Percentiles rank a stretch among this genome's conserved stretches.
These are phyloP conservation scores for Chydorus sphaericus DNA, from an alignment of 2,888 invertebrate species.

Conservation along the genomic window DNA sequence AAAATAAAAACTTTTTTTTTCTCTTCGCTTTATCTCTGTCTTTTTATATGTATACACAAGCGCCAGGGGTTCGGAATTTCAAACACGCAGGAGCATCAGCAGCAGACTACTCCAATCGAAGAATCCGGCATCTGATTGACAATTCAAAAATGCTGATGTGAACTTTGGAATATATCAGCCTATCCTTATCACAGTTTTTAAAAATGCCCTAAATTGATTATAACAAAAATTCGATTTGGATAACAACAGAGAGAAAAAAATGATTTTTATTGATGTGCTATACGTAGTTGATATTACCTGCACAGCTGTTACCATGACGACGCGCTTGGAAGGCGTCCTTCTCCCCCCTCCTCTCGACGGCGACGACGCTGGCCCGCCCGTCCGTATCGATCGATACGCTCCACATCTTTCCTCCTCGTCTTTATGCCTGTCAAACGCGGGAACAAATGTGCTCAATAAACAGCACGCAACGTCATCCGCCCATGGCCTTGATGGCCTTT, in stretches of 20 bases:
- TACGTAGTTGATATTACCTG: background rate
- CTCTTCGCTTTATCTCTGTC: conserved; percentile 1
- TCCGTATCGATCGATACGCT: conserved; percentile 1
- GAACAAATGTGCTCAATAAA: background rate
- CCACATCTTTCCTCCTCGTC: background rate
- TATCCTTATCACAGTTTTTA: too few relatives aligned
- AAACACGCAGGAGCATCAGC: background rate
- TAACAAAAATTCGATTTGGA: too few relatives aligned
- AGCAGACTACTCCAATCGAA: background rate
- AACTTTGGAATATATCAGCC: too few relatives aligned
- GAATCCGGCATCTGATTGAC: background rate
- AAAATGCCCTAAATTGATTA: background rate
- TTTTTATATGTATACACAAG: conserved; percentile 2
- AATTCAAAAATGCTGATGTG: too few relatives aligned
- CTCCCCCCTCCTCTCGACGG: background rate
- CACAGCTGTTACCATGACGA: conserved; percentile 1
- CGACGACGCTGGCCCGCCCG: too few relatives aligned
- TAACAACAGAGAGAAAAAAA: background rate
- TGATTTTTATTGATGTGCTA: too few relatives aligned
- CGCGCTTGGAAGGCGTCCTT: background rate
- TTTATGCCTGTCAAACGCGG: background rate
- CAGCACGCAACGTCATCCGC: too few relatives aligned
- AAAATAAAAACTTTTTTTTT: background rate
- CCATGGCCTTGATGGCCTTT: too few relatives aligned
- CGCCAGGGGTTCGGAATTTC: too few relatives aligned